Evolutionary conservation across 2,888 invertebrate species (phyloP), one percentile per base, ranked within the genome.

Genomic region (Horisme vitalbata): DNA sequence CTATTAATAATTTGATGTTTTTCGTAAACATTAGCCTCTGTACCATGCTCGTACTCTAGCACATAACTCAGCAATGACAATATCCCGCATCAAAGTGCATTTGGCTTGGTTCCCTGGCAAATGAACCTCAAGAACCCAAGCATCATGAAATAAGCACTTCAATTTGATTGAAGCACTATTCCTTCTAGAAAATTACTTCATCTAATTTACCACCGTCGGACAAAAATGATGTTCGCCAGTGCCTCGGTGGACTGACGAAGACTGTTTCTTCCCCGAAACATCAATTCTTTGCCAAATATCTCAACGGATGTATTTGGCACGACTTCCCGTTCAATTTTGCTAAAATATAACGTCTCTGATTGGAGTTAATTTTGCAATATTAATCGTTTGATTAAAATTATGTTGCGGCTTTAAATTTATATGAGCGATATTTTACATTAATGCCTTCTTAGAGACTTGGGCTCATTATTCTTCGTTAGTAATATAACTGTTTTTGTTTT

Each of bases 231-330:
- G 18, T 18, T 18, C 4, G 4, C 4, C 4, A 23, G 23, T n/a
- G n/a, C n/a, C n/a, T 23, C 8, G 23, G 7, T 4, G 4, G 10
- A 24, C 24, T 10, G 10, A 4, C 10, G 30, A 45, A 37, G 38
- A 38, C 26, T 15, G 32, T 41, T 55, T 44, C 30, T 45, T 34
- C 12, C 4, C 11, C 34, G 45, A 56, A 53, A 55, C 18, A 18
- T 68, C 65, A 63, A 66, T 65, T 71, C 64, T 65, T 68, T 74
- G 75, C 72, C 73, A 72, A 75, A 71, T 65, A 53, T 66, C 65
- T 68, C 64, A 69, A 64, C 63, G 52, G 54, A 45, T 51, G 47
- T 50, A 38, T 63, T 60, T 76, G 75, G 75, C 75, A 68, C 36
- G 28, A 43, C 38, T 65, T 71, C 70, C 68, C 46, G 24, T 51